Evolutionary conservation across 2,797 vertebrate genomes (phyloP), one percentile per base, ranked within the genome.

Genomic region (Acrossocheilus fasciatus): DNA sequence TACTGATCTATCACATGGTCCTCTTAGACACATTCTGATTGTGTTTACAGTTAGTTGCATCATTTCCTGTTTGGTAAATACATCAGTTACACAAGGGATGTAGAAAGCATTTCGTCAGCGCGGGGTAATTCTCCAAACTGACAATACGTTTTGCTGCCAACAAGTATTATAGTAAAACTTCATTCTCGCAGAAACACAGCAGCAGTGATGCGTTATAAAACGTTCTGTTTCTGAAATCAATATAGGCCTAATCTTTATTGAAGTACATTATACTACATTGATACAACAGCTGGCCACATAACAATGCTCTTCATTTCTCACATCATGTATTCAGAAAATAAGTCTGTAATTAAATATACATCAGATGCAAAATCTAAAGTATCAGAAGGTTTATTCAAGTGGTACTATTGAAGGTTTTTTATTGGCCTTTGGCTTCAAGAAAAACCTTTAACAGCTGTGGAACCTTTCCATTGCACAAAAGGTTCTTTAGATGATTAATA

Each of bases 1-100:
- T 43, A 74, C 14, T 68, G 57, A 73, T 88, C 43, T 73, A 66
- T 57, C 36, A 80, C 81, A 66, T 73, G n/a, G 4, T 18, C 23
- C 26, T 72, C 73, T 70, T 52, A 78, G 75, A 77, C 45, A 57
- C 77, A 73, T 78, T 78, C 62, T 73, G 14, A 76, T 57, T 70
- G 81, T 82, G 74, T 87, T 90, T 90, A 85, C 85, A 84, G 73
- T 2, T 30, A 54, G 74, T 88, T 90, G 85, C 87, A 90, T 88
- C 85, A 90, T 88, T 84, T 86, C 78, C 47, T 82, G 41, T 34
- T 36, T 52, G 78, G 15, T 75, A 62, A 76, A 76, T 85, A 62
- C 72, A 82, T 70, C 74, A 62, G 26, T 88, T 75, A 30, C 39
- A 88, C 64, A 34, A 75, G 45, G 43, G 26, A 20, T 82, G 62